These are phyloP conservation scores for Casuarius casuarius DNA, from an alignment of 2,113 vertebrate species.

Conservation along the genomic window DNA sequence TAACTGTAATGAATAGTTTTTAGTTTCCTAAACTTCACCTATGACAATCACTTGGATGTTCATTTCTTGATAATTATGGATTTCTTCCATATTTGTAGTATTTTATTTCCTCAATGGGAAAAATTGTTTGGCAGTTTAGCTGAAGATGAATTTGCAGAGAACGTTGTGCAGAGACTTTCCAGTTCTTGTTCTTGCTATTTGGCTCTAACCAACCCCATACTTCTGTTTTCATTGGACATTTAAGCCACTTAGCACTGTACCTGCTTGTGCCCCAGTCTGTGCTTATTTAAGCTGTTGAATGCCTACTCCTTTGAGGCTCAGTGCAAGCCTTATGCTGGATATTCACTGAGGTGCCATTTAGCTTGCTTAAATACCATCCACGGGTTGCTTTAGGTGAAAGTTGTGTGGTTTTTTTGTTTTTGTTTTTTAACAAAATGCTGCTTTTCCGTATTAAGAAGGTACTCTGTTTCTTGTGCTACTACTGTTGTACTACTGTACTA, in stretches of 20 bases:
- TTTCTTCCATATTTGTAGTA: background rate
- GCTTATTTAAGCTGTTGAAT: background rate
- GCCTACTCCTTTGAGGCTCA: background rate
- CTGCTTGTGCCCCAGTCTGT: background rate
- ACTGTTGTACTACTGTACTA: too few relatives aligned
- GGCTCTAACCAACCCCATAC: background rate
- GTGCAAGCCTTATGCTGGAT: background rate
- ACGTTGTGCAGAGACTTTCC: background rate
- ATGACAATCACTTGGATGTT: conserved; percentile 17
- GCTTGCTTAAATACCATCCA: background rate
- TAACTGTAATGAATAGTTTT: conserved; percentile 75
- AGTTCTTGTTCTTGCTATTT: background rate
- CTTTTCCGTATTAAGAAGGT: background rate
- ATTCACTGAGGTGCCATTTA: background rate
- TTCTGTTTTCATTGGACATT: background rate
- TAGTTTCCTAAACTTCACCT: conserved; percentile 69
- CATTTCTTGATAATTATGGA: background rate
- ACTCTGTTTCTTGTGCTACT: background rate
- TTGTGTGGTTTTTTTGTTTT: background rate
- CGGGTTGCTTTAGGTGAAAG: rapidly evolving
- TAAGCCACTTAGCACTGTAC: rapidly evolving
- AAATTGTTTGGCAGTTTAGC: background rate
- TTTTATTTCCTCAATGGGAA: background rate
- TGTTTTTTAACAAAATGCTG: background rate
- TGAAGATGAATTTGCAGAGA: background rate